Base-by-base conservation (phyloP, 2,113 vertebrate genomes). In the Dendrocopos noguchii region DNA sequence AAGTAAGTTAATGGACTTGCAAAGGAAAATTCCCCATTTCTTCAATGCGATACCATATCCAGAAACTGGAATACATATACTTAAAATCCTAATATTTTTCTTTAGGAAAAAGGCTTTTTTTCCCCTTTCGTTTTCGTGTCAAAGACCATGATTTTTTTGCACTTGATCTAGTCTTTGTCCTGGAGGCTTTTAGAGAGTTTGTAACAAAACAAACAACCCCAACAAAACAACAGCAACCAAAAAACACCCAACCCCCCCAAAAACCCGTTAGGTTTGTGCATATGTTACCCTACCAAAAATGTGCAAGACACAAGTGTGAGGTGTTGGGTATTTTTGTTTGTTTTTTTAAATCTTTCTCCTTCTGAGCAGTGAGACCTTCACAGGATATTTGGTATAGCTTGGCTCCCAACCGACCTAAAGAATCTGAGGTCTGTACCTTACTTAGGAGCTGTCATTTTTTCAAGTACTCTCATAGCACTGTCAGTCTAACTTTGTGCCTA, bases 381-480 rank as follows among this genome's bases (percentile, higher is more conserved):
- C 11, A 27, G 27, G n/a, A 36, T 61, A 4, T 56, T 12, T 3
- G 4, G 4, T 82, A 7, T 84, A 72, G 20, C 36, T 76, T 91
- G 39, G 3, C 7, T 53, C 25, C 14, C 4, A 71, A 0, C 5
- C 80, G 39, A 36, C 3, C 0, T 73, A 39, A 80, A 66, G 52
- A 59, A 42, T 71, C 34, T 57, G 47, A 61, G 57, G 12, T 1
- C 3, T 25, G 2, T 72, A 34, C 29, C 9, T 81, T 24, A 10
- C 33, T 87, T 67, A 33, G n/a, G 25, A 61, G 12, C 47, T 78
- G 33, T 15, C 9, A n/a, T 60, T 68, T 80, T 71, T 77, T 31
- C 21, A 42, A 15, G 6, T 28, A 31, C 22, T 74, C 12, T 52
- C 67, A 5, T 0, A n/a, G 12, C 1, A 1, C 34, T 90, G 12